These are phyloP conservation scores for Temnothorax curvispinosus DNA, from an alignment of 1,140 invertebrate genomes.

Conservation along the genomic window DNA sequence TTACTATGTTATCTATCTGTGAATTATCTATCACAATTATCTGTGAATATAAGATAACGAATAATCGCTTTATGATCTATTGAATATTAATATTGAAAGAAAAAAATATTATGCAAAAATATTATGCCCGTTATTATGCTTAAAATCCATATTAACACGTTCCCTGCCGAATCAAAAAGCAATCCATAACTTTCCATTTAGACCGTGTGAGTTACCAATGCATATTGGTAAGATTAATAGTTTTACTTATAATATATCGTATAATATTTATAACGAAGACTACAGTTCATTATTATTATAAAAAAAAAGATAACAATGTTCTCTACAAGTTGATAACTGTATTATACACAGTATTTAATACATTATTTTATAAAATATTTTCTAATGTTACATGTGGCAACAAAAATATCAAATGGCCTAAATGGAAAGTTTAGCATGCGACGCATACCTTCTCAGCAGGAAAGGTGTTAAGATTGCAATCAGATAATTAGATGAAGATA, in stretches of 20 bases:
- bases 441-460: neutral
- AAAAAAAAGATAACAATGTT: neutral
- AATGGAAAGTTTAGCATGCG: neutral
- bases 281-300: neutral
- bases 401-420: neutral
- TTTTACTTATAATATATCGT: neutral
- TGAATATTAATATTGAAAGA: neutral
- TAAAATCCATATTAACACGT: neutral
- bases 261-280: neutral
- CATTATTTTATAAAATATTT: constrained; percentile 7
- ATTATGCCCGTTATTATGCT: no score
- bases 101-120: neutral
- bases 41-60: neutral
- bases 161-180: neutral
- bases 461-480: neutral
- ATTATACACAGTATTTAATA: neutral
- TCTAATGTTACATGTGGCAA: neutral
- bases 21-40: neutral
- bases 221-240: neutral
- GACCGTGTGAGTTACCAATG: neutral
- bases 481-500: neutral
- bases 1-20: neutral
- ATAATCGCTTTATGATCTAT: neutral
- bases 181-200: neutral
- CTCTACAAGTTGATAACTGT: neutral